phyloP scores from a whole-genome alignment of 2,113 vertebrate species.

The Cisticola juncidis region DNA sequence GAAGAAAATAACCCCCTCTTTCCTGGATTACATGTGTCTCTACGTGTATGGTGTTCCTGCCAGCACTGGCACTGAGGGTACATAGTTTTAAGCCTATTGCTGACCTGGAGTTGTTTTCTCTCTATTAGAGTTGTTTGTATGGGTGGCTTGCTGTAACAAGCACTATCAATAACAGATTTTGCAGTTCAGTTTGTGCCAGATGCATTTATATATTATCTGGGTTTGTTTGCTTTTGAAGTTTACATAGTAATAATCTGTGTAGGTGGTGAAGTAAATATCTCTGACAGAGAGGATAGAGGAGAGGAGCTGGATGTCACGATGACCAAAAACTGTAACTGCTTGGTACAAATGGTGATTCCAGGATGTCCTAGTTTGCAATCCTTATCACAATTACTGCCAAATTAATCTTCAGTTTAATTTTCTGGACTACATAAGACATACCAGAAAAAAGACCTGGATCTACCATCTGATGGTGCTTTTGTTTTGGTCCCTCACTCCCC shows the following conservation, averaged over 20 bases:
- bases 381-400: not conserved
- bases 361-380: not conserved
- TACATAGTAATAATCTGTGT: not conserved
- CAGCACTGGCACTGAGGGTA: not conserved
- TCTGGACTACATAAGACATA: not conserved
- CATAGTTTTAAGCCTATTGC: not conserved
- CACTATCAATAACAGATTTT: not conserved
- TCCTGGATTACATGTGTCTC: not conserved
- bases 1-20: not conserved
- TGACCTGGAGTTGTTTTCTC: not conserved
- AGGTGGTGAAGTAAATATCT: not conserved
- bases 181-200: not conserved
- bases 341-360: not conserved
- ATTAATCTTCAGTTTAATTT: not conserved
- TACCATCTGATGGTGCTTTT: not conserved
- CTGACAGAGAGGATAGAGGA: not conserved
- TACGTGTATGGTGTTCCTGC: not conserved
- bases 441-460: not conserved
- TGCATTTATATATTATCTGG: not conserved
- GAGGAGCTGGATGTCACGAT: not conserved
- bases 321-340: not conserved
- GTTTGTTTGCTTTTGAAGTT: constrained; percentile 4
- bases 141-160: not conserved
- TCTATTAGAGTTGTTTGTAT: not conserved
- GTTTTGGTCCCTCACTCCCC: not conserved